Conservation (phyloP, 2,888 invertebrate species). For the Amphipoea lucens region DNA sequence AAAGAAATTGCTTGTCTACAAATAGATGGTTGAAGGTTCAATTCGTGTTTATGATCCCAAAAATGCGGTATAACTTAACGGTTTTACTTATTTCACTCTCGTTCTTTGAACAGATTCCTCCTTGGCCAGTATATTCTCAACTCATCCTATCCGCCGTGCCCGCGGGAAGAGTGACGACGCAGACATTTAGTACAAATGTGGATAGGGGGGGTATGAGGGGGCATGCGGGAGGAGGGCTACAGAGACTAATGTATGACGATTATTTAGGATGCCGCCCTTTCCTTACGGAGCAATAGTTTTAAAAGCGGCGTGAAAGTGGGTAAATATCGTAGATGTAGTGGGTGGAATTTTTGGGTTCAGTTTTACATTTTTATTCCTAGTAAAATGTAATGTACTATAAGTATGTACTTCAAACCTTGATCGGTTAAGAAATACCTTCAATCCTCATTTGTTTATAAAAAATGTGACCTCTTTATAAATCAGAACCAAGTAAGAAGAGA, state of each 20-base stretch:
- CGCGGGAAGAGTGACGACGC: conserved; percentile 48
- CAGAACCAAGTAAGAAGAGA: neutral
- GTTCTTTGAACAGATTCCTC: conserved; percentile 16
- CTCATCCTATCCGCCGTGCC: conserved; percentile 31
- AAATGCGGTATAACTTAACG: conserved; percentile 3
- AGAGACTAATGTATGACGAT: conserved; percentile 64
- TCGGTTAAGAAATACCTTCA: neutral
- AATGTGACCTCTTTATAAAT: neutral
- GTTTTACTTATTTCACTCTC: neutral
- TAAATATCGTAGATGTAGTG: conserved; percentile 21
- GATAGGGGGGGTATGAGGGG: conserved; percentile 10
- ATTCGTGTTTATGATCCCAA: neutral
- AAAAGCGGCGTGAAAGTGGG: conserved; percentile 44
- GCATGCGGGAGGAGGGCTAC: conserved; percentile 4
- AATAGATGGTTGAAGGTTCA: neutral
- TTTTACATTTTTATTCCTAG: neutral
- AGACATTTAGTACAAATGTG: conserved; percentile 59
- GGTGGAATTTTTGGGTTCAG: neutral
- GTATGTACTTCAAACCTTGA: neutral
- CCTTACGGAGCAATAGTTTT: conserved; percentile 58
- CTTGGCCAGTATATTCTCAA: conserved; percentile 33
- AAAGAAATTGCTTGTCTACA: neutral
- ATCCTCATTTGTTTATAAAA: neutral
- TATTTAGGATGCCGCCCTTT: conserved; percentile 61
- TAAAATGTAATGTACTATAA: neutral